Percentiles rank a stretch among this genome's conserved stretches.
Conservation (phyloP, 1,140 invertebrate genomes). For the Vollenhovia emeryi region DNA sequence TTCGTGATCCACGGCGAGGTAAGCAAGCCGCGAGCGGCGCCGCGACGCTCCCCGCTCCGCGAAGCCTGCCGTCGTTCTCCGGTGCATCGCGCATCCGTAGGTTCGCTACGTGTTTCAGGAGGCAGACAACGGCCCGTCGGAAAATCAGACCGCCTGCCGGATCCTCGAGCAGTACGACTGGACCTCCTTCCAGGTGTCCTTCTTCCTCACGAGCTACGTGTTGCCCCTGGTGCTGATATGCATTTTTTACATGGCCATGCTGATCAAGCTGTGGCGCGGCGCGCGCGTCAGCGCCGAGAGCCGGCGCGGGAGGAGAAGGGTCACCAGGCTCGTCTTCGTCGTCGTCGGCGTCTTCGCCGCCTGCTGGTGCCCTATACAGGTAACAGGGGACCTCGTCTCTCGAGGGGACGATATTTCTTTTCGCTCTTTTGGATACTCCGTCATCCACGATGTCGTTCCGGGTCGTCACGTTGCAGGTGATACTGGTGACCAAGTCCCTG, state of each 20-base stretch:
- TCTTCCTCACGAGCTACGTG: constrained; percentile 94
- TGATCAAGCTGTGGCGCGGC: constrained; percentile 94
- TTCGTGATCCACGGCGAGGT: constrained; percentile 93
- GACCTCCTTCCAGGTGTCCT: constrained; percentile 88
- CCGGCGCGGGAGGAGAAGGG: constrained; percentile 94
- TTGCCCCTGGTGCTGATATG: constrained; percentile 94
- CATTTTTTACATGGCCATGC: constrained; percentile 96
- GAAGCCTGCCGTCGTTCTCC: background rate
- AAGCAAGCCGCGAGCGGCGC: constrained; percentile 69
- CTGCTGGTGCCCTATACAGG: constrained; percentile 98
- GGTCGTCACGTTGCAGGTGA: constrained; percentile 86
- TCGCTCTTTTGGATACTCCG: background rate
- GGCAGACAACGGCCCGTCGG: constrained; percentile 45
- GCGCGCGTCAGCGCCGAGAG: constrained; percentile 90
- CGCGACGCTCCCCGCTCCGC: no score
- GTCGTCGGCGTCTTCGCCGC: constrained; percentile 97
- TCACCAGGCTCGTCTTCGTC: constrained; percentile 96
- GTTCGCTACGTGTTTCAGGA: constrained; percentile 75
- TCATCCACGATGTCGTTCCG: background rate
- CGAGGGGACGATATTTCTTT: background rate
- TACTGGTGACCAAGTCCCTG: constrained; percentile 92
- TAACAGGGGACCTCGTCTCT: constrained; percentile 75
- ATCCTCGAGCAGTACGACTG: constrained; percentile 79
- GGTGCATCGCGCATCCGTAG: constrained; percentile 59
- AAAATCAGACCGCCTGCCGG: constrained; percentile 80